These are phyloP conservation scores for Hyperoplus immaculatus DNA, from an alignment of 2,797 vertebrate species.

Conservation along the genomic window DNA sequence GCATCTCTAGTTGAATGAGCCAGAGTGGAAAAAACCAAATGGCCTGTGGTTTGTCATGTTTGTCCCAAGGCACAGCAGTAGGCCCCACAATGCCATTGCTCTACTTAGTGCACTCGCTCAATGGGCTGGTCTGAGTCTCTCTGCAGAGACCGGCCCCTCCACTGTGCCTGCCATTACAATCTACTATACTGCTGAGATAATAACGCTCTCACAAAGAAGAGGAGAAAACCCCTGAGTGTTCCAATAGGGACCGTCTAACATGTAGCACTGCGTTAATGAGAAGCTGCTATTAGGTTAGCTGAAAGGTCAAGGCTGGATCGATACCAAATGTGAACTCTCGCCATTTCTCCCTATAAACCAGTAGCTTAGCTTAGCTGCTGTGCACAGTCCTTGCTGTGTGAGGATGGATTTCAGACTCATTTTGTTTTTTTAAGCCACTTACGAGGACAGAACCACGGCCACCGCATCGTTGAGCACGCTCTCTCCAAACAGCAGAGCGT, in stretches of 20 bases:
- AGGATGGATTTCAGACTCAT: not conserved
- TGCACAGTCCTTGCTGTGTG: not conserved
- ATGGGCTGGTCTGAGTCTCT: conserved; percentile 51
- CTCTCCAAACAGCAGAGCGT: conserved; percentile 96
- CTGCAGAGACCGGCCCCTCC: conserved; percentile 58
- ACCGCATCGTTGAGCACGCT: conserved; percentile 99
- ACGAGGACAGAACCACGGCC: conserved; percentile 97
- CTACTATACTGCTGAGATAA: conserved; percentile 76
- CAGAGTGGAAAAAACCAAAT: conserved; percentile 46
- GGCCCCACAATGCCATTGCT: conserved; percentile 63
- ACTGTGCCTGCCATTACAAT: conserved; percentile 64
- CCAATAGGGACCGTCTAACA: conserved; percentile 20
- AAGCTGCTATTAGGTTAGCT: conserved; percentile 33
- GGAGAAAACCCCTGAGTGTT: conserved; percentile 32
- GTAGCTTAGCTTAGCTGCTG: conserved; percentile 3
- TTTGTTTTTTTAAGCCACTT: conserved; percentile 77
- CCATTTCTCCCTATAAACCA: not conserved
- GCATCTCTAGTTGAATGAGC: conserved; percentile 33
- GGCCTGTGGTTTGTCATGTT: conserved; percentile 73
- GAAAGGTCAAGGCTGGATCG: conserved; percentile 24
- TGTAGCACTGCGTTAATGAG: conserved; percentile 16
- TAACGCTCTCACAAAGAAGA: conserved; percentile 52
- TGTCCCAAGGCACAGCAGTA: conserved; percentile 61
- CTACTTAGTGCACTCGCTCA: conserved; percentile 75
- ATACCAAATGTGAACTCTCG: conserved; percentile 12